Conservation (phyloP, 2,113 vertebrate species). For the Cinclus mexicanus region DNA sequence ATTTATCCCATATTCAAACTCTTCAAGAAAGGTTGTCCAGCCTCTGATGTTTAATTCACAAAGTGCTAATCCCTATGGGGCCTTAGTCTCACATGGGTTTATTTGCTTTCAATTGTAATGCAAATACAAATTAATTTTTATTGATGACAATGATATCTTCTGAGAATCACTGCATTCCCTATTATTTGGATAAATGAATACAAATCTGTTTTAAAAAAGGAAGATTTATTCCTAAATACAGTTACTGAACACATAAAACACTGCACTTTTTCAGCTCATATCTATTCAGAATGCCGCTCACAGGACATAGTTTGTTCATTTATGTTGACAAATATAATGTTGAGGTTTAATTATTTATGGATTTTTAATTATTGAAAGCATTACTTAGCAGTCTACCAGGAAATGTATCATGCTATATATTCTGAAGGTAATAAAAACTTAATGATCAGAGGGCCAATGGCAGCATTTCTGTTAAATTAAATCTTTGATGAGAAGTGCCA, state of each 20-base stretch:
- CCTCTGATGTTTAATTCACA: background rate
- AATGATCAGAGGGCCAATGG: conserved; percentile 16
- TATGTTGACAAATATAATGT: conserved; percentile 55
- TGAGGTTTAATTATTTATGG: conserved; percentile 65
- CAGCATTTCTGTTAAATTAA: background rate
- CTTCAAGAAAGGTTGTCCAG: background rate
- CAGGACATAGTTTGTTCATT: conserved; percentile 34
- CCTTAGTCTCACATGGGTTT: background rate
- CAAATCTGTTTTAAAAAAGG: background rate
- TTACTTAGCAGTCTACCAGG: conserved; percentile 45
- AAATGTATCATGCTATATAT: conserved; percentile 39
- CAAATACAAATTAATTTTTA: background rate
- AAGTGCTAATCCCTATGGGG: background rate
- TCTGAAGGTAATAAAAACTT: conserved; percentile 45
- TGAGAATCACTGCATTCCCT: background rate
- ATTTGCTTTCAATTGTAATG: background rate
- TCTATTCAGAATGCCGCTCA: background rate
- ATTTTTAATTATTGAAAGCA: conserved; percentile 65
- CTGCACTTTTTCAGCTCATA: background rate
- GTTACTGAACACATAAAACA: background rate
- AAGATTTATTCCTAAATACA: conserved; percentile 15
- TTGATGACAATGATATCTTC: background rate
- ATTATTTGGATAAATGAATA: background rate
- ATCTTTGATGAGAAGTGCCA: conserved; percentile 33
- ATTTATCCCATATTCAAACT: background rate